phyloP scores from a whole-genome alignment of 64 coral and sea anemone species.

The Montipora efflorescens region DNA sequence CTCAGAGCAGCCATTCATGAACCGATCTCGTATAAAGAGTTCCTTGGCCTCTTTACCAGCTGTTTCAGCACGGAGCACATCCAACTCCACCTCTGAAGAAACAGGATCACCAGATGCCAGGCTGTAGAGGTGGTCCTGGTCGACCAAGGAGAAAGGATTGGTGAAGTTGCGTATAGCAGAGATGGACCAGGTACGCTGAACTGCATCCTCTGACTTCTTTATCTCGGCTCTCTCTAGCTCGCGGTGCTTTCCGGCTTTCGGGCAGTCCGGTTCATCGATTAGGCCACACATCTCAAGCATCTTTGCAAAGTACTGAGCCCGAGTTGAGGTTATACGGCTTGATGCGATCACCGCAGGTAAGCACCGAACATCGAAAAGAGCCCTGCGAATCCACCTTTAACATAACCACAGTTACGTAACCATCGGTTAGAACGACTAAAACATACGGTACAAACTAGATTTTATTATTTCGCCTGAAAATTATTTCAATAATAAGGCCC shows the following conservation, averaged over 20 bases:
- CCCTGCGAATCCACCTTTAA: slow-evolving; percentile 33
- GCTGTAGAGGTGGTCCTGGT: slow-evolving; percentile 58
- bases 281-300: slow-evolving; percentile 13
- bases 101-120: slow-evolving; percentile 40
- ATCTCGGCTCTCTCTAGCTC: too few relatives aligned
- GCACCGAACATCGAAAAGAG: slow-evolving; percentile 29
- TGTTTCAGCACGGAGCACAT: slow-evolving; percentile 49
- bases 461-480: slow-evolving; percentile 12
- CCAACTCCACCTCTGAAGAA: slow-evolving; percentile 1
- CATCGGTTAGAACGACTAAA: not conserved
- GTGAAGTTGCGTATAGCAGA: not conserved
- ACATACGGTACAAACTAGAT: too few relatives aligned
- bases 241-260: too few relatives aligned
- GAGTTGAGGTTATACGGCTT: not conserved
- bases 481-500: too few relatives aligned
- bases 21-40: slow-evolving; percentile 18
- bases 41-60: slow-evolving; percentile 60
- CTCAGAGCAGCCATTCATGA: slow-evolving; percentile 4
- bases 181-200: too few relatives aligned
- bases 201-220: too few relatives aligned
- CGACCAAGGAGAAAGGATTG: slow-evolving; percentile 16
- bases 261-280: too few relatives aligned
- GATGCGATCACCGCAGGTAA: slow-evolving; percentile 24
- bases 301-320: slow-evolving; percentile 64
- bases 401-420: not conserved